phyloP scores from a whole-genome alignment of 2,888 invertebrate species.

The Automeris io region DNA sequence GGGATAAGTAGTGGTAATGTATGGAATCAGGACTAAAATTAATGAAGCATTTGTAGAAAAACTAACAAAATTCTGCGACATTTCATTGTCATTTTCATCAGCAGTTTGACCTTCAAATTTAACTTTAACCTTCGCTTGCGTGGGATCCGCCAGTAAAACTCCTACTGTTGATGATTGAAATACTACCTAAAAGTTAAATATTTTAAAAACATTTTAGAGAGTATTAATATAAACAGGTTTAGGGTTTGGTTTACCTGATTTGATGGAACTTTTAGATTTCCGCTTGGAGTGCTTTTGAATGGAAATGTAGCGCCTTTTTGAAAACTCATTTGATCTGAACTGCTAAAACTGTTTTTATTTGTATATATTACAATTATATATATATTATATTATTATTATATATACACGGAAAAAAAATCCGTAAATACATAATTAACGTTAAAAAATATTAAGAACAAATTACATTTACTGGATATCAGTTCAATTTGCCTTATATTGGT shows the following conservation, averaged over 20 bases:
- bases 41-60: background rate
- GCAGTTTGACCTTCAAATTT: constrained; percentile 58
- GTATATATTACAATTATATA: background rate
- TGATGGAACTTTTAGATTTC: constrained; percentile 81
- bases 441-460: too few species aligned
- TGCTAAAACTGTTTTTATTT: constrained; percentile 32
- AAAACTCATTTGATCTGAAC: constrained; percentile 34
- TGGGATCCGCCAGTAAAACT: constrained; percentile 81
- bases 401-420: too few species aligned
- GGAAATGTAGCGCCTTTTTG: constrained; percentile 73
- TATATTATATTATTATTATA: too few species aligned
- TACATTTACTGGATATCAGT: too few species aligned
- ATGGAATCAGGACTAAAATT: background rate
- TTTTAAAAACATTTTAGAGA: background rate
- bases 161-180: constrained; percentile 83
- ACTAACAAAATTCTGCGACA: constrained; percentile 34
- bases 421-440: too few species aligned
- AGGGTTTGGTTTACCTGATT: constrained; percentile 76
- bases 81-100: constrained; percentile 40
- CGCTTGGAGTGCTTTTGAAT: constrained; percentile 81
- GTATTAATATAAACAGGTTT: background rate
- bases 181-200: constrained; percentile 71
- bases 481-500: too few species aligned
- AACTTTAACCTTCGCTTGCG: constrained; percentile 80
- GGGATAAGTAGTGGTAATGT: background rate